Conservation (phyloP, 2,797 vertebrate genomes). For the Echiichthys vipera region DNA sequence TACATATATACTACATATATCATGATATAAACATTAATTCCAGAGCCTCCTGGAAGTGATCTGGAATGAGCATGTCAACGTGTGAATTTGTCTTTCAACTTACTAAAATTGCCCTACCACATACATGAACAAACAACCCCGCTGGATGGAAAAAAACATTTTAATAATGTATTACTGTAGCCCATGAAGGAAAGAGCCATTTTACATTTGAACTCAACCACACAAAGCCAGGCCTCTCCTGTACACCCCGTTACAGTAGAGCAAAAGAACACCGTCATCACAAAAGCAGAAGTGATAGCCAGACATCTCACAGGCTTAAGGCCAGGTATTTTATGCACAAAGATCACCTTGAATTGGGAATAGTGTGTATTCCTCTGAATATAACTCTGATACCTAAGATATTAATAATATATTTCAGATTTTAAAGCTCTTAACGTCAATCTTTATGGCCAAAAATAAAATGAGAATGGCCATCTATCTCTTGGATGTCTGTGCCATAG, state of each 20-base stretch:
- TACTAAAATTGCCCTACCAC: neutral
- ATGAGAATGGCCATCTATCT: slow-evolving; percentile 7
- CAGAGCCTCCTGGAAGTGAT: neutral
- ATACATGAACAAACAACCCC: neutral
- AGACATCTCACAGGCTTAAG: neutral
- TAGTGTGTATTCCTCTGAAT: slow-evolving; percentile 2
- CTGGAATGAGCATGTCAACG: neutral
- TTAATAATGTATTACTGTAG: neutral
- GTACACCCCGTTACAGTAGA: neutral
- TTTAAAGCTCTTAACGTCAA: slow-evolving; percentile 5
- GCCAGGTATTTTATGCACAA: neutral
- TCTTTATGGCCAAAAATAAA: neutral
- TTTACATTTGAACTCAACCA: neutral
- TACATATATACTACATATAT: no score
- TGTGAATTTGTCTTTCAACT: neutral
- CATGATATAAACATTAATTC: neutral
- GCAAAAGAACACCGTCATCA: neutral
- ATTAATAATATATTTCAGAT: slow-evolving; percentile 2
- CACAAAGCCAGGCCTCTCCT: neutral
- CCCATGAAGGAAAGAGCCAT: neutral
- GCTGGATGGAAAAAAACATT: neutral
- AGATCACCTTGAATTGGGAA: neutral
- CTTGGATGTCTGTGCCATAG: slow-evolving; percentile 30
- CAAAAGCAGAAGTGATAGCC: neutral
- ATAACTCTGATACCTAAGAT: neutral